Conservation (phyloP, 1,140 invertebrate genomes). For the Ostrea edulis region DNA sequence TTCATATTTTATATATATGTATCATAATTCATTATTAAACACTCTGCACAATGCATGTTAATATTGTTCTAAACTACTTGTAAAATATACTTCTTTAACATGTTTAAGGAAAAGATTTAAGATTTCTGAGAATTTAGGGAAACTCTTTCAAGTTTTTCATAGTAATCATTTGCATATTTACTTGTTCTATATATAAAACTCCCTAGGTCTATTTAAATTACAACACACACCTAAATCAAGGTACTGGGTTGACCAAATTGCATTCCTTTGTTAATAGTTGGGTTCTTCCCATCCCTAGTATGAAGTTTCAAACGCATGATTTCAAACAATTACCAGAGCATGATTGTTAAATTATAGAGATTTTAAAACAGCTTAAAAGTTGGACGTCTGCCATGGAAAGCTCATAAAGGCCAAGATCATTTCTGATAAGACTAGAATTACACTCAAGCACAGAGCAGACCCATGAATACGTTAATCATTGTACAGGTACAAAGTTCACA, state of each 20-base stretch:
- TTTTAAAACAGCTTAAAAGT: neutral
- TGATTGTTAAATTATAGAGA: constrained; percentile 2
- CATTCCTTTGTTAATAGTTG: constrained; percentile 18
- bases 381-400: constrained; percentile 2
- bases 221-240: neutral
- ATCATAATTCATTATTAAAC: too few relatives aligned
- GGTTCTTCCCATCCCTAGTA: neutral
- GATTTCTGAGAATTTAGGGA: neutral
- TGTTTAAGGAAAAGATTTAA: neutral
- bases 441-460: neutral
- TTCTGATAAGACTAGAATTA: neutral
- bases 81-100: too few relatives aligned
- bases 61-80: too few relatives aligned
- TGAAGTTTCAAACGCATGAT: neutral
- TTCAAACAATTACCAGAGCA: neutral
- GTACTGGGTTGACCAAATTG: neutral
- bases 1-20: too few relatives aligned
- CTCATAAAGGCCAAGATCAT: neutral
- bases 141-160: too few relatives aligned
- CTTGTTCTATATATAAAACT: neutral
- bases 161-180: constrained; percentile 7
- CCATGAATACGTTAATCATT: neutral
- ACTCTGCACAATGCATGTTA: too few relatives aligned
- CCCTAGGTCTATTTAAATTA: neutral
- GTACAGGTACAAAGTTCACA: neutral